Conservation (phyloP, 2,797 vertebrate genomes). For the Numenius phaeopus region DNA sequence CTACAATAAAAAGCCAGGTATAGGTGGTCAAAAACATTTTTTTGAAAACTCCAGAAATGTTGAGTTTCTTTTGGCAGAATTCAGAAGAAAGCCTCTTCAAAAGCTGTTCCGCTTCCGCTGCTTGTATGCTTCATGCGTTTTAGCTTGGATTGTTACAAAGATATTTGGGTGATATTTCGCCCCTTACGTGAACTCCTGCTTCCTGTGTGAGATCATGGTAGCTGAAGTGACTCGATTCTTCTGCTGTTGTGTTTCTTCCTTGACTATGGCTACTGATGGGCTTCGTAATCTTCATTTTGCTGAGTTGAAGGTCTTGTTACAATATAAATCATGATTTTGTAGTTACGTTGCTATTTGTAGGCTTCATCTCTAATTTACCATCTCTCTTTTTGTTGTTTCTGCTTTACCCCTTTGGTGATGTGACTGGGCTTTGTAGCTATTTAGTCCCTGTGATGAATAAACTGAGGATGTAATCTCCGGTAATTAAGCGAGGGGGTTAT, state of each 20-base stretch:
- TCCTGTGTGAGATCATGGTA: not conserved
- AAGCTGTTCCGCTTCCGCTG: not conserved
- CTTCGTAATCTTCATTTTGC: not conserved
- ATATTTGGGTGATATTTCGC: not conserved
- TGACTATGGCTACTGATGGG: not conserved
- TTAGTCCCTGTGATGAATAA: not conserved
- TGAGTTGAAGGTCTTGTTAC: not conserved
- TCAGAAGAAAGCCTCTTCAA: not conserved
- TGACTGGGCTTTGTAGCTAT: not conserved
- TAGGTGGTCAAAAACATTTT: not conserved
- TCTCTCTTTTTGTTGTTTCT: not conserved
- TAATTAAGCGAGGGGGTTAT: not conserved
- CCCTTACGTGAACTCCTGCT: fast-evolving
- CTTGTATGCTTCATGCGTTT: not conserved
- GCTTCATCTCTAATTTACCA: not conserved
- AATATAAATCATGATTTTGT: not conserved
- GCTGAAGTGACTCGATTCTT: not conserved
- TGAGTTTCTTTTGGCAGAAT: not conserved
- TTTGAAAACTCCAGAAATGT: not conserved
- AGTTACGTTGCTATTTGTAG: not conserved
- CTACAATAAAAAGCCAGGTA: not conserved
- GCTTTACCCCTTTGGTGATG: not conserved
- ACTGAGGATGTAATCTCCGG: not conserved
- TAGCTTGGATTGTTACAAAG: not conserved
- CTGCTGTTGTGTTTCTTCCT: not conserved